Conservation (phyloP, 2,888 invertebrate genomes). For the Aphidoletes aphidimyza region DNA sequence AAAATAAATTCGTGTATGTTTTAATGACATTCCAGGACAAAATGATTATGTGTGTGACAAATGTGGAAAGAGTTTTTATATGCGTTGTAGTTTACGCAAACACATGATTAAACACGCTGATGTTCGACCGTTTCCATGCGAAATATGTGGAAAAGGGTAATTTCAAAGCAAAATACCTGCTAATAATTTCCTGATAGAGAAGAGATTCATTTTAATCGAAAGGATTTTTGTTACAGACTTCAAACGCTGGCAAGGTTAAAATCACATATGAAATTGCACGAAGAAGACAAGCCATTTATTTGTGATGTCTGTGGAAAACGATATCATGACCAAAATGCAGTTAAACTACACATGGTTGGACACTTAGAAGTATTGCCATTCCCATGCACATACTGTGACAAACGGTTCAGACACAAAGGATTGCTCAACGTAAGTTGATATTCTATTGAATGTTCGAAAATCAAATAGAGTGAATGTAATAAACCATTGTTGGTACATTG, state of each 20-base stretch:
- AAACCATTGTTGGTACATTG: neutral
- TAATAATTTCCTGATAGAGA: too few species aligned
- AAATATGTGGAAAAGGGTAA: neutral
- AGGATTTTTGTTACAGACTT: neutral
- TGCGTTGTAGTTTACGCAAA: constrained; percentile 1
- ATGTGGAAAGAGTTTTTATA: constrained; percentile 27
- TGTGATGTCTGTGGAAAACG: constrained; percentile 17
- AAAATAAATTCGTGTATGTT: too few species aligned
- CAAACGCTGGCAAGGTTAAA: constrained; percentile 1
- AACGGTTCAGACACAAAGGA: constrained; percentile 11
- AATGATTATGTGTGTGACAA: constrained; percentile 10
- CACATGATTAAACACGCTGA: constrained; percentile 20
- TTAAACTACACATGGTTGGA: constrained; percentile 7
- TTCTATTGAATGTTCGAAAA: neutral
- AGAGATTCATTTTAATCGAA: too few species aligned
- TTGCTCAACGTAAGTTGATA: neutral
- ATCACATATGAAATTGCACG: neutral
- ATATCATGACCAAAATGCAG: constrained; percentile 5
- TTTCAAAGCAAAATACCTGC: too few species aligned
- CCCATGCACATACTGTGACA: constrained; percentile 10
- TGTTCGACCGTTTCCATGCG: neutral
- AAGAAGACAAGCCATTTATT: constrained; percentile 2
- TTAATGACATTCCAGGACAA: too few species aligned
- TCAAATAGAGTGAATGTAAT: neutral
- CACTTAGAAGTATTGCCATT: constrained; percentile 5